Conservation (phyloP, 2,797 vertebrate species). For the Aplochiton taeniatus region DNA sequence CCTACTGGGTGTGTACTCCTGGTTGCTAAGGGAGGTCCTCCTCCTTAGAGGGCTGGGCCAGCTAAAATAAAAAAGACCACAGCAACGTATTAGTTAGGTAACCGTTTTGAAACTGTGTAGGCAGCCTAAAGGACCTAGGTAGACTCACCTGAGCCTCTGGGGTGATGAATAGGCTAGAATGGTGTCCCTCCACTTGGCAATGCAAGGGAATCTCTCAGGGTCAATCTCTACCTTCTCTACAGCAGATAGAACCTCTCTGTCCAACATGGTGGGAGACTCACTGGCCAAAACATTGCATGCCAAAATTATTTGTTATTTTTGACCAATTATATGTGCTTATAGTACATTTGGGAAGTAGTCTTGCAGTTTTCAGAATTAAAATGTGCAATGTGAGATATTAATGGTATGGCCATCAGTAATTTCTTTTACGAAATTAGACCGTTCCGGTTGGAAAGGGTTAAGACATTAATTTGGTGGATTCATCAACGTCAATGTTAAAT, state of each 20-base stretch:
- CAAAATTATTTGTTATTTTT: not conserved
- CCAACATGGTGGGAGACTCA: slow-evolving; percentile 78
- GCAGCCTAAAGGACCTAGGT: not conserved
- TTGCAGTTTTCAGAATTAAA: no score
- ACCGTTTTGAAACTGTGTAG: not conserved
- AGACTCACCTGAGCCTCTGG: slow-evolving; percentile 76
- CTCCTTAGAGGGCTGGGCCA: slow-evolving; percentile 74
- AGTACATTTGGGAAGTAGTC: no score
- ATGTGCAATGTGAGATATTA: no score
- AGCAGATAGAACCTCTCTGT: slow-evolving; percentile 78
- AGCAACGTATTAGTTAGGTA: slow-evolving; percentile 2
- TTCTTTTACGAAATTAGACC: no score
- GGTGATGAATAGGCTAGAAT: slow-evolving; percentile 68
- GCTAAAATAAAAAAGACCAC: slow-evolving; percentile 50
- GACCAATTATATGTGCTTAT: not conserved
- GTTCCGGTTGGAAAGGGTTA: not conserved
- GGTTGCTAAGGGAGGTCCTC: slow-evolving; percentile 51
- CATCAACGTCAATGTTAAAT: not conserved
- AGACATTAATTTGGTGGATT: not conserved
- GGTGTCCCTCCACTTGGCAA: slow-evolving; percentile 66
- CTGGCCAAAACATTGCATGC: slow-evolving; percentile 47
- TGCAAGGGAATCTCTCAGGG: slow-evolving; percentile 59
- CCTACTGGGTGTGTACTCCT: slow-evolving; percentile 51
- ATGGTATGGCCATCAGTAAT: no score
- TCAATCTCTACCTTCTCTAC: slow-evolving; percentile 68